A percentile compares a stretch with the other conserved stretches of the same genome.
Evolutionary conservation across 2,888 invertebrate species (phyloP).

Genomic region (Ophion costatus): DNA sequence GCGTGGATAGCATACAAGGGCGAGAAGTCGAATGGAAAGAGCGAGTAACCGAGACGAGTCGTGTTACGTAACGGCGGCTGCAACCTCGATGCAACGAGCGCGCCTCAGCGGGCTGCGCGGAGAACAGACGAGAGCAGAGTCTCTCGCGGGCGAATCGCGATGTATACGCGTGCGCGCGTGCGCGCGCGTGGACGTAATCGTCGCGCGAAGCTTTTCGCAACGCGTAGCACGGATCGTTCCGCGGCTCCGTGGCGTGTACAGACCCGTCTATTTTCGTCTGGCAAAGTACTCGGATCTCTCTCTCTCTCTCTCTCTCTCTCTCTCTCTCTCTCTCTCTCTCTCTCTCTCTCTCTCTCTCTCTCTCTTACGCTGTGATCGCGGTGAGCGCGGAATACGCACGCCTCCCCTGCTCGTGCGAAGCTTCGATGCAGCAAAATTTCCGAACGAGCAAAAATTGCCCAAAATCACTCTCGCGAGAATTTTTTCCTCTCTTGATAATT

Average conservation of each 20-base stretch:
- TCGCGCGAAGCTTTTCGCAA: slow-evolving; percentile 61
- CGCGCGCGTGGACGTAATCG: slow-evolving; percentile 48
- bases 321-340: no score
- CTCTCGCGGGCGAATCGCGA: slow-evolving; percentile 16
- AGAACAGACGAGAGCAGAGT: neutral
- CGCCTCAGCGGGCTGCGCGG: slow-evolving; percentile 10
- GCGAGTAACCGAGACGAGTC: slow-evolving; percentile 34
- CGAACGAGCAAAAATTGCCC: neutral
- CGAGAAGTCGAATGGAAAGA: slow-evolving; percentile 40
- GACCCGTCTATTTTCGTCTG: slow-evolving; percentile 61
- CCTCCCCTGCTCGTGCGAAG: neutral
- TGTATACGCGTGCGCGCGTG: slow-evolving; percentile 29
- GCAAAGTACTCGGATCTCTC: slow-evolving; percentile 55
- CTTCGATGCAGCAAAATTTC: slow-evolving; percentile 16
- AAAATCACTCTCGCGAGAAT: slow-evolving; percentile 7
- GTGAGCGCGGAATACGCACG: slow-evolving; percentile 15
- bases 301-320: neutral
- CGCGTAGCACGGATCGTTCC: slow-evolving; percentile 57
- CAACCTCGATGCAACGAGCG: slow-evolving; percentile 62
- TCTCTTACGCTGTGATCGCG: slow-evolving; percentile 1
- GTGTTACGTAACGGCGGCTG: slow-evolving; percentile 62
- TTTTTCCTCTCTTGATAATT: neutral
- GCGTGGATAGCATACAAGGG: slow-evolving; percentile 5
- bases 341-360: slow-evolving; percentile 8
- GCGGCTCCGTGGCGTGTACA: slow-evolving; percentile 34